These are phyloP conservation scores for Vulpes vulpes DNA, from an alignment of 2,113 vertebrate species.

Conservation along the genomic window DNA sequence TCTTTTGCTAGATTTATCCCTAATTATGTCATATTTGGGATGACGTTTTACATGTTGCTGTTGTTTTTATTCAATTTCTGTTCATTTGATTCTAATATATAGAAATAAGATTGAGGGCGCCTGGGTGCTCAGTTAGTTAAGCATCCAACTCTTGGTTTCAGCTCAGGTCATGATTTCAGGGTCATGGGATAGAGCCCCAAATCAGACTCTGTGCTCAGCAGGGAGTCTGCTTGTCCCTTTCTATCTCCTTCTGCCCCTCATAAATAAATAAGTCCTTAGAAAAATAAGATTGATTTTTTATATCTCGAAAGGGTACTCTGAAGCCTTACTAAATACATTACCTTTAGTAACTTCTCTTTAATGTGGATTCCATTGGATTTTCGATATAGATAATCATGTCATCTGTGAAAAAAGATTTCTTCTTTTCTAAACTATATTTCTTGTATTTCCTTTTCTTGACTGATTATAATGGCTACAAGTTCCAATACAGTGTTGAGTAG, in stretches of 20 bases:
- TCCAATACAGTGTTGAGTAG: neutral
- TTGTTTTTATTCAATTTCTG: neutral
- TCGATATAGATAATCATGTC: neutral
- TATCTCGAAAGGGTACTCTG: neutral
- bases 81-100: neutral
- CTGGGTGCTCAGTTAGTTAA: neutral
- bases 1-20: neutral
- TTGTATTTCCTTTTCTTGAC: neutral
- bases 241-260: neutral
- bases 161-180: neutral
- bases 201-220: neutral
- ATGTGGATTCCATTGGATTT: neutral
- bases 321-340: neutral
- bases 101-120: neutral
- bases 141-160: neutral
- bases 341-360: neutral
- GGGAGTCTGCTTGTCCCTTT: neutral
- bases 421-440: neutral
- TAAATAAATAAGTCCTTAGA: neutral
- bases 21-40: neutral
- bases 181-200: neutral
- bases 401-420: neutral
- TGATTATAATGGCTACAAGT: neutral
- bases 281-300: neutral
- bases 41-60: neutral